These are phyloP conservation scores for Sphaeridia pumilis DNA, from an alignment of 2,888 invertebrate species.

Conservation along the genomic window DNA sequence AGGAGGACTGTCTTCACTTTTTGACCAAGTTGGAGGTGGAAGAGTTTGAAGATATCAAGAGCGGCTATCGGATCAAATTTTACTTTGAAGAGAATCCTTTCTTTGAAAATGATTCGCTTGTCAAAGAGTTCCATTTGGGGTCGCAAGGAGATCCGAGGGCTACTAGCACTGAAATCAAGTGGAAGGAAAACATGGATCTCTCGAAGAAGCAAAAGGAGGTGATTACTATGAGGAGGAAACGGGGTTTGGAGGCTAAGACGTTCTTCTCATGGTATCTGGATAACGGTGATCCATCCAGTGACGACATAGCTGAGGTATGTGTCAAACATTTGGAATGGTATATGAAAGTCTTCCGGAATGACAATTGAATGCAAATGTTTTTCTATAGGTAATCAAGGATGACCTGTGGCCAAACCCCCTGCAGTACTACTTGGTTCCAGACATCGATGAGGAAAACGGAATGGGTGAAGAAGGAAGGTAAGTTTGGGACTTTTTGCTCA, in stretches of 20 bases:
- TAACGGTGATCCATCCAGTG: conserved; percentile 66
- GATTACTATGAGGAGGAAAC: conserved; percentile 46
- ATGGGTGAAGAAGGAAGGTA: conserved; percentile 44
- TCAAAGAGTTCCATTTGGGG: conserved; percentile 65
- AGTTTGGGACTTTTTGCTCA: too few relatives aligned
- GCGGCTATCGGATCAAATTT: conserved; percentile 64
- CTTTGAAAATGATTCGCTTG: conserved; percentile 64
- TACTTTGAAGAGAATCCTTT: conserved; percentile 68
- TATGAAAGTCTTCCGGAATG: background rate
- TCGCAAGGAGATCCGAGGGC: conserved; percentile 56
- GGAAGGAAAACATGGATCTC: conserved; percentile 66
- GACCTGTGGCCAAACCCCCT: conserved; percentile 78
- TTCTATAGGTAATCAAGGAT: conserved; percentile 57
- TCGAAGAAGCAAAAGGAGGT: conserved; percentile 51
- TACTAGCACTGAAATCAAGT: conserved; percentile 61
- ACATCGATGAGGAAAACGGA: conserved; percentile 62
- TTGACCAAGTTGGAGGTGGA: conserved; percentile 64
- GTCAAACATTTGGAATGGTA: background rate
- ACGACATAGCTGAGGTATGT: conserved; percentile 65
- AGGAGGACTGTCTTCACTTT: conserved; percentile 65
- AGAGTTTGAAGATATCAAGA: conserved; percentile 76
- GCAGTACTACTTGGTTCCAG: conserved; percentile 67
- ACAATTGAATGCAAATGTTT: background rate
- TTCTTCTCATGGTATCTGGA: conserved; percentile 77
- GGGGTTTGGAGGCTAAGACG: conserved; percentile 55